Evolutionary conservation across 2,113 vertebrate genomes (phyloP).

Genomic region (Mugil cephalus): DNA sequence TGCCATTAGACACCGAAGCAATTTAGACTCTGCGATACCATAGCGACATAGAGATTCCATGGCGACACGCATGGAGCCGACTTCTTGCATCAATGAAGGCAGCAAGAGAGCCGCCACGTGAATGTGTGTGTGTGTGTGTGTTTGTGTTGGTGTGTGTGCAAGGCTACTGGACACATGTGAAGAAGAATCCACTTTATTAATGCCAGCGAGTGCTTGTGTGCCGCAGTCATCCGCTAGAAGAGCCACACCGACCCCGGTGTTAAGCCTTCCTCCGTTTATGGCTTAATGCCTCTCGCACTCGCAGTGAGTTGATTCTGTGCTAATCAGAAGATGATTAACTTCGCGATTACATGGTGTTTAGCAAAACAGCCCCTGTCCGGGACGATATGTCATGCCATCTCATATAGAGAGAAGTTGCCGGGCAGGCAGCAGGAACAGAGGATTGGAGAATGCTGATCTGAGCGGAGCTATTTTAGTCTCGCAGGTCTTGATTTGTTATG

Average conservation of each 20-base stretch:
- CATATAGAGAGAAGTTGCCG: conserved; percentile 61
- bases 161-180: background rate
- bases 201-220: conserved; percentile 1
- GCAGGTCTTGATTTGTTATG: conserved; percentile 59
- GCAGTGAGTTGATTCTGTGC: background rate
- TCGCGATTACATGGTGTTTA: conserved; percentile 13
- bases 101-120: conserved; percentile 14
- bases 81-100: conserved; percentile 53
- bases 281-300: conserved; percentile 2
- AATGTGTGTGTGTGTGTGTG: conserved; percentile 4
- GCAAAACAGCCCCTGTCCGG: conserved; percentile 27
- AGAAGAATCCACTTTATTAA: background rate
- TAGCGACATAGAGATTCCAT: conserved; percentile 76
- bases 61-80: conserved; percentile 67
- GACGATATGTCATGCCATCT: conserved; percentile 66
- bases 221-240: conserved; percentile 14
- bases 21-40: conserved; percentile 59
- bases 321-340: conserved; percentile 9
- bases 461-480: conserved; percentile 79
- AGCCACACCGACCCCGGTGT: conserved; percentile 24
- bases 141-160: conserved; percentile 2
- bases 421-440: conserved; percentile 68
- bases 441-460: conserved; percentile 74
- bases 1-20: conserved; percentile 53
- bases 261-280: conserved; percentile 7